Evolutionary conservation across 1,140 invertebrate species (phyloP), one percentile per base, ranked within the genome.

Genomic region (Elysia chlorotica): DNA sequence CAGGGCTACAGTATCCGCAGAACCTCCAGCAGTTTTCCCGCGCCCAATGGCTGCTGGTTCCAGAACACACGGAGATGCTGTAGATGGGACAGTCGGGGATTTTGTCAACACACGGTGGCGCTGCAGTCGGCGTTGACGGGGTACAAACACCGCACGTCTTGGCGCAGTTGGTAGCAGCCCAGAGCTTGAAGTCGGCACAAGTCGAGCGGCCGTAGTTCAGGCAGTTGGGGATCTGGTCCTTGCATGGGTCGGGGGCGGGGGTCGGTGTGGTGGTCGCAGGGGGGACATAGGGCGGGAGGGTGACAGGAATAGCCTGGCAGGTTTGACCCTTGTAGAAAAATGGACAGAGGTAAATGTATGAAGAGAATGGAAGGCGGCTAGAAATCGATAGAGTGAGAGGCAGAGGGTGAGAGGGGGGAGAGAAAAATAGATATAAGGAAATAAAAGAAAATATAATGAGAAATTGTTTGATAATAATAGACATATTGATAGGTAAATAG

Each of bases 11-110:
- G 56, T 66, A 78, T 19, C 78, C 78, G 61, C 82, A 83, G 69
- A 74, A 82, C 38, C 77, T 78, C 21, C 77, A 62, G 71, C 82
- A 84, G 67, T 83, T 84, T 10, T 76, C 76, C 59, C 68, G 75
- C 19, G 82, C 82, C 82, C 82, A 75, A 17, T 54, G 33, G 14
- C 59, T 63, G 56, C 72, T 71, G 30, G 30, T 66, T 31, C 37
- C 2, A 14, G 19, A 1, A 37, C 82, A 84, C 1, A 79, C 75
- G 2, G 74, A 70, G 23, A 75, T 30, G 31, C 74, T 74, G 65
- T 79, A 82, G 14, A 74, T 76, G 21, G 71, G 68, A 59, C 82
- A 84, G 69, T 78, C 76, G 5, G 76, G 36, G 10, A 73, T 70
- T 6, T 73, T 75, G 57, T 84, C 82, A 35, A 66, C 66, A 37